phyloP scores from a whole-genome alignment of 2,113 vertebrate genomes.

The Phyllostomus discolor region DNA sequence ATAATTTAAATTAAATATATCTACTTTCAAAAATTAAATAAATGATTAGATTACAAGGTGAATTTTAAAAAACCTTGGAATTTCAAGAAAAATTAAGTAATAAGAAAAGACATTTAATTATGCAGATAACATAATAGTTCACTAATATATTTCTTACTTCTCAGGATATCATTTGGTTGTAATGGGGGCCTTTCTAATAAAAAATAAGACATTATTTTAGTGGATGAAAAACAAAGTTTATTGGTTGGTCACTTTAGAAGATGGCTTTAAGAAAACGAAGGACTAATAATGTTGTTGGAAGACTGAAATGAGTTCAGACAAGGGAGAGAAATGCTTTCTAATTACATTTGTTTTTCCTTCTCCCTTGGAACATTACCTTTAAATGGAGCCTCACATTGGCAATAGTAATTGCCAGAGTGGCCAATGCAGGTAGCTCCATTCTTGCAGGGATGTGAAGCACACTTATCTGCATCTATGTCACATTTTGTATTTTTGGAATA shows the following conservation, averaged over 20 bases:
- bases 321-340: constrained; percentile 86
- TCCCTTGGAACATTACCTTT: constrained; percentile 90
- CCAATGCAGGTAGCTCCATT: constrained; percentile 87
- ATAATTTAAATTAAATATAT: not conserved
- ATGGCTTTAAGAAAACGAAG: constrained; percentile 75
- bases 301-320: constrained; percentile 82
- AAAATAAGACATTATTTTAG: not conserved
- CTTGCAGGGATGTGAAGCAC: constrained; percentile 84
- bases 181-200: not conserved
- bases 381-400: constrained; percentile 88
- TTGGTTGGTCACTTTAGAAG: constrained; percentile 57
- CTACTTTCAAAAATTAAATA: not conserved
- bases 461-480: constrained; percentile 84
- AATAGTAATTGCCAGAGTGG: constrained; percentile 90
- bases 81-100: not conserved
- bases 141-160: not conserved
- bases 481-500: constrained; percentile 79
- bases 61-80: not conserved
- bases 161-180: not conserved
- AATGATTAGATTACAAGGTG: not conserved
- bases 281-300: constrained; percentile 75
- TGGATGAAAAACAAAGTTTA: constrained; percentile 43
- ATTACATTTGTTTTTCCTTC: constrained; percentile 87
- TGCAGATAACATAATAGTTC: not conserved
- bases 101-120: not conserved